Conservation (phyloP, 2,888 invertebrate species). For the Tetranychus truncatus region DNA sequence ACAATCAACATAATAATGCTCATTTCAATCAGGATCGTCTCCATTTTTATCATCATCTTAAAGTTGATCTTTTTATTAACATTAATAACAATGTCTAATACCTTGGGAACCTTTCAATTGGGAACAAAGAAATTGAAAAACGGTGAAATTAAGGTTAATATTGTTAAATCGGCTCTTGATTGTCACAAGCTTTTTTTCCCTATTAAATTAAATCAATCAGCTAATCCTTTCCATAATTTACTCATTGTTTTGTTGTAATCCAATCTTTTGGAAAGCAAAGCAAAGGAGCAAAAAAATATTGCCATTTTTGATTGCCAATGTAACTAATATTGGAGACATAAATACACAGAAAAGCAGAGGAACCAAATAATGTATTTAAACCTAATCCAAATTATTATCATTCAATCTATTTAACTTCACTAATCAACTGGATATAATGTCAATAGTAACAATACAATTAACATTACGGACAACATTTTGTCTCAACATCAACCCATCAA, state of each 20-base stretch:
- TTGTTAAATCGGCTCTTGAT: neutral
- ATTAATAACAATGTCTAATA: neutral
- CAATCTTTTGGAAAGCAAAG: neutral
- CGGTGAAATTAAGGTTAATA: too few relatives aligned
- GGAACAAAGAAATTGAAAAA: too few relatives aligned
- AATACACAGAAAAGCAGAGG: neutral
- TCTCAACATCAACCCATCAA: too few relatives aligned
- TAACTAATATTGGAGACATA: too few relatives aligned
- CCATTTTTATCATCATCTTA: neutral
- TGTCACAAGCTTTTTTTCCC: neutral
- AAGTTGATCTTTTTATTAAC: neutral
- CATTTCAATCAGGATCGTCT: neutral
- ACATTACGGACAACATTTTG: too few relatives aligned
- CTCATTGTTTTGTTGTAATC: neutral
- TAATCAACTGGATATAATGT: neutral
- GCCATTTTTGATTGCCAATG: too few relatives aligned
- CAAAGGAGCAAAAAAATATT: too few relatives aligned
- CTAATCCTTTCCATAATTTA: neutral
- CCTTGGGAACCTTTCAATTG: neutral
- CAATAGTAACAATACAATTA: neutral
- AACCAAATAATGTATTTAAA: neutral
- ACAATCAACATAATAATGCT: neutral
- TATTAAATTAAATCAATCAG: neutral
- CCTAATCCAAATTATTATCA: neutral
- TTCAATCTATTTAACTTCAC: neutral